These are phyloP conservation scores for Atractosteus spatula DNA, from an alignment of 2,113 vertebrate genomes.

Conservation along the genomic window DNA sequence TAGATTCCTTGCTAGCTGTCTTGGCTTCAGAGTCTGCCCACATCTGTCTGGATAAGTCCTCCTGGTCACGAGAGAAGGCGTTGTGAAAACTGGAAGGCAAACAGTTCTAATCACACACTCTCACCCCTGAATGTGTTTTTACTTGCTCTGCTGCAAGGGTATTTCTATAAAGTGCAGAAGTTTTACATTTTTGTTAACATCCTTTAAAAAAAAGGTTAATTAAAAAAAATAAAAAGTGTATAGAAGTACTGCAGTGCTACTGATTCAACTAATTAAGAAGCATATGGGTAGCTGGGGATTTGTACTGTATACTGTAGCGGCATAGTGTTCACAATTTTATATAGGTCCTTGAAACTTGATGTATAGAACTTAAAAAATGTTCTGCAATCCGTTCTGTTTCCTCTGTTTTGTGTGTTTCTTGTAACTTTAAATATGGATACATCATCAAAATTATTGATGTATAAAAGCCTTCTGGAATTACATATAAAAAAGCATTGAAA, in stretches of 20 bases:
- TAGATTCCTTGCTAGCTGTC: background rate
- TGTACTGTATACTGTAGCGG: background rate
- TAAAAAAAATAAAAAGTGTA: background rate
- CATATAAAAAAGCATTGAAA: too few species aligned
- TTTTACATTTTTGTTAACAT: background rate
- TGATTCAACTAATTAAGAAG: background rate
- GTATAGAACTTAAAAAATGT: slow-evolving; percentile 37
- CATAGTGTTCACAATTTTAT: slow-evolving; percentile 33
- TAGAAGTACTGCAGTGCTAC: background rate
- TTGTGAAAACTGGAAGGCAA: background rate
- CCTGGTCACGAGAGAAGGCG: background rate
- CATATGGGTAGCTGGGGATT: too few species aligned
- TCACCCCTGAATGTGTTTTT: background rate
- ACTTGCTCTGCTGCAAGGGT: background rate
- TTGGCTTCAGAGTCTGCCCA: background rate
- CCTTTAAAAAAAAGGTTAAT: too few species aligned
- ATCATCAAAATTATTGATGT: too few species aligned
- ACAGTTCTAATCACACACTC: background rate
- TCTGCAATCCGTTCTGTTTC: slow-evolving; percentile 35
- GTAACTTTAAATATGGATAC: too few species aligned
- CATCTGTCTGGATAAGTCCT: background rate
- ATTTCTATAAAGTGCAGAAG: background rate
- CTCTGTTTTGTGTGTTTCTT: slow-evolving; percentile 24
- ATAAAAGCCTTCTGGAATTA: too few species aligned
- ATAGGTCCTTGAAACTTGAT: slow-evolving; percentile 39